A percentile compares a stretch with the other conserved stretches of the same genome.
Evolutionary conservation across 2,797 vertebrate genomes (phyloP).

Genomic region (Xyrichtys novacula): DNA sequence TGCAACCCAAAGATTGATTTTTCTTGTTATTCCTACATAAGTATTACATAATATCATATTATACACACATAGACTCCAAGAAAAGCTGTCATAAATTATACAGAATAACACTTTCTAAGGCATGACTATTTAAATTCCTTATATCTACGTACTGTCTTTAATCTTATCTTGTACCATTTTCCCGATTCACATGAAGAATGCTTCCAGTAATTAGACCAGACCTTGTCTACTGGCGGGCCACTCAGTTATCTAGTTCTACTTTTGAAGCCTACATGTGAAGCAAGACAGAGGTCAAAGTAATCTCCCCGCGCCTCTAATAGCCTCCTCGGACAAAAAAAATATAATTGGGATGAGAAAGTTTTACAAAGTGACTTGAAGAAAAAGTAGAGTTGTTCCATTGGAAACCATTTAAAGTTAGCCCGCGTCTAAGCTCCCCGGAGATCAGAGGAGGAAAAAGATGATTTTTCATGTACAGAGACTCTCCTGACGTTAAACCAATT

Average conservation of each 20-base stretch:
- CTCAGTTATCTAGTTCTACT: constrained; percentile 59
- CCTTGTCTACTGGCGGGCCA: constrained; percentile 54
- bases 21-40: constrained; percentile 59
- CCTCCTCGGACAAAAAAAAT: constrained; percentile 50
- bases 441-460: constrained; percentile 78
- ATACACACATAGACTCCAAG: constrained; percentile 6
- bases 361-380: constrained; percentile 63
- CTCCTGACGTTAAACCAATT: constrained; percentile 86
- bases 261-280: constrained; percentile 76
- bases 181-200: constrained; percentile 62
- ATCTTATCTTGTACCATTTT: constrained; percentile 63
- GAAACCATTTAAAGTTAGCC: constrained; percentile 76
- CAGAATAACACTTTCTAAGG: constrained; percentile 59
- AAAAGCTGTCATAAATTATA: constrained; percentile 59
- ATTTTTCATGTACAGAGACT: constrained; percentile 84
- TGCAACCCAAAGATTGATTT: constrained; percentile 58
- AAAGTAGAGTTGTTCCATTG: constrained; percentile 62
- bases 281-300: constrained; percentile 76
- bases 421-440: constrained; percentile 69
- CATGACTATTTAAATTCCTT: constrained; percentile 62
- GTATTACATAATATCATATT: constrained; percentile 34
- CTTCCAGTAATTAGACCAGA: constrained; percentile 77
- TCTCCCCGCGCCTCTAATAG: constrained; percentile 67
- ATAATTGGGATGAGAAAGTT: constrained; percentile 71
- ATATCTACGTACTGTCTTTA: constrained; percentile 68